phyloP scores from a whole-genome alignment of 2,888 invertebrate genomes.

The Thymelicus lineola region DNA sequence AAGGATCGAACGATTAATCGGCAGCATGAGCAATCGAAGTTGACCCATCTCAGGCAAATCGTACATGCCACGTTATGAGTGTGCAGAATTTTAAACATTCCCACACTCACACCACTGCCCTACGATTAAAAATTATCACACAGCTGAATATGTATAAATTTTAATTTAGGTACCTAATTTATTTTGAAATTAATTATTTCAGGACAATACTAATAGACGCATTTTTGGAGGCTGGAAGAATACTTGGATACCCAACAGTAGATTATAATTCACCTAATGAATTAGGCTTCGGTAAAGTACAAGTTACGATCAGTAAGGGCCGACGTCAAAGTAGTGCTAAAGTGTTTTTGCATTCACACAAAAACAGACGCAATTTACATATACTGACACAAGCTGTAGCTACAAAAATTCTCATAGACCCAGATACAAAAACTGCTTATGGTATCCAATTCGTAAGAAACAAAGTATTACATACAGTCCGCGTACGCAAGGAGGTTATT shows the following conservation, averaged over 20 bases:
- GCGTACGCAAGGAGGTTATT: slow-evolving; percentile 92
- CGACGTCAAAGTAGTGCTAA: slow-evolving; percentile 88
- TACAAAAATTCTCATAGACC: slow-evolving; percentile 88
- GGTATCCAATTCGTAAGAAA: slow-evolving; percentile 88
- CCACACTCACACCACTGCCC: too few relatives aligned
- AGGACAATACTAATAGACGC: slow-evolving; percentile 73
- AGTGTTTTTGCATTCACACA: slow-evolving; percentile 86
- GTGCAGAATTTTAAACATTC: too few relatives aligned
- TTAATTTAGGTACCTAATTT: too few relatives aligned
- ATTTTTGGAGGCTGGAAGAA: slow-evolving; percentile 86
- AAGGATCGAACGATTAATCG: too few relatives aligned
- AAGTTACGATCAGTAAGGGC: slow-evolving; percentile 86
- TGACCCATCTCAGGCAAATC: too few relatives aligned
- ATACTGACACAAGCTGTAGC: slow-evolving; percentile 87
- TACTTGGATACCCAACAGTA: slow-evolving; percentile 87
- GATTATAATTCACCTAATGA: slow-evolving; percentile 88
- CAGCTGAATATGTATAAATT: too few relatives aligned
- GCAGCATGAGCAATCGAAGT: too few relatives aligned
- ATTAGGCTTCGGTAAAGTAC: slow-evolving; percentile 88
- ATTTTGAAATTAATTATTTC: slow-evolving; percentile 46
- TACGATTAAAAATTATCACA: too few relatives aligned
- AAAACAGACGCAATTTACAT: slow-evolving; percentile 87
- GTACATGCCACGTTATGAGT: too few relatives aligned
- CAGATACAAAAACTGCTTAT: slow-evolving; percentile 85
- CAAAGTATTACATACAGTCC: slow-evolving; percentile 72